These are phyloP conservation scores for Branchellion lobata DNA, from an alignment of 2,888 invertebrate genomes.

Conservation along the genomic window DNA sequence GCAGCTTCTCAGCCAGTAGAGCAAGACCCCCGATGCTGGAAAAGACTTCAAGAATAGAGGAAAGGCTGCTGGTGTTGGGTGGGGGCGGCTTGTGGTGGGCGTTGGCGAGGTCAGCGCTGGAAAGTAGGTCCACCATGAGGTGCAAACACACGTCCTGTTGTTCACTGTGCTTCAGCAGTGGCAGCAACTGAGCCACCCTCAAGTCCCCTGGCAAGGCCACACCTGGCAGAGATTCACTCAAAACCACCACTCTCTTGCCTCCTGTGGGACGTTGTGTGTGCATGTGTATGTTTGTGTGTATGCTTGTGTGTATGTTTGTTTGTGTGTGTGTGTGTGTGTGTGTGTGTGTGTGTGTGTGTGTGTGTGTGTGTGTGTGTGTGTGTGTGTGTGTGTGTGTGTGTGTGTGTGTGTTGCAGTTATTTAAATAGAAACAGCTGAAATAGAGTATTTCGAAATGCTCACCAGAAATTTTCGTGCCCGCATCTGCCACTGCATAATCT, in stretches of 20 bases:
- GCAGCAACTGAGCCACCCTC: constrained; percentile 50
- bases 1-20: constrained; percentile 81
- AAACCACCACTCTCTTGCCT: background rate
- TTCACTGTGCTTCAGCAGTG: background rate
- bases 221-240: background rate
- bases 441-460: too few relatives aligned
- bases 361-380: too few relatives aligned
- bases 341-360: too few relatives aligned
- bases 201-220: background rate
- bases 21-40: constrained; percentile 84
- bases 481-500: background rate
- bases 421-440: too few relatives aligned
- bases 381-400: too few relatives aligned
- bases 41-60: constrained; percentile 77
- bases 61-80: constrained; percentile 53
- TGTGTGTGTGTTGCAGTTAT: too few relatives aligned
- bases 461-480: background rate
- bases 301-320: too few relatives aligned
- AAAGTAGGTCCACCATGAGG: background rate
- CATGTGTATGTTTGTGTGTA: too few relatives aligned
- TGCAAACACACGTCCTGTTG: background rate
- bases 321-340: too few relatives aligned
- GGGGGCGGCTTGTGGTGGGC: background rate
- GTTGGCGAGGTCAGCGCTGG: background rate
- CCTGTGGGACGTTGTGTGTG: too few relatives aligned